Base-by-base conservation (phyloP, 2,888 invertebrate genomes). In the Ashinkailepas kermadecensis region DNA sequence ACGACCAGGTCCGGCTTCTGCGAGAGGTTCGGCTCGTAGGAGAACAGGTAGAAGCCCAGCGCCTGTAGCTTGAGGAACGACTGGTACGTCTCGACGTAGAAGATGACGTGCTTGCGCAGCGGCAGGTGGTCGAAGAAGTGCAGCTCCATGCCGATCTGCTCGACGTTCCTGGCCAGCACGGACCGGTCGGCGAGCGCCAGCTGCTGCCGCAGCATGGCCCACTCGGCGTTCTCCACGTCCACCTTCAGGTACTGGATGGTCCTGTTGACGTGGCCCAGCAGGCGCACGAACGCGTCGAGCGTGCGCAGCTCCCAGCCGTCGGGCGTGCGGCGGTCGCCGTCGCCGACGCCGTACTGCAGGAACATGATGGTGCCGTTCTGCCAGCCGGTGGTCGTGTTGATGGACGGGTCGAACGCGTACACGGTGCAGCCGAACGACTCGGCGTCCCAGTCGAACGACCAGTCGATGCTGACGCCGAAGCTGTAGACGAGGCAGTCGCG, bases 281-380 rank as follows among this genome's bases (percentile, higher is more conserved):
- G 85, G 25, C 83, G 81, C 57, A 87, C 83, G 81, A 86, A 85
- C 11, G 86, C 85, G 10, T 83, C 83, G 15, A 88, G 85, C 7
- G 86, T 86, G 70, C 86, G 86, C 84, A 87, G 81, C 62, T 84
- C 84, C 87, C 62, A 65, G 56, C 25, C 74, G 15, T 65, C 2
- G 18, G 11, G 3, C 54, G 13, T 10, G 9, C 18, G 23, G 10
- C 21, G 54, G 64, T 64, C 23, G 39, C 21, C 6, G 54, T n/a
- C 81, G 56, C 58, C 67, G 21, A 81, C 21, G 65, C 82, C 80
- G 67, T 21, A 23, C 21, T 23, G 18, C 23, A 85, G 85, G 25
- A 85, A 85, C 62, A 84, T 84, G 21, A 85, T 82, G 10, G 84
- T 81, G 82, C 86, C 86, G 82, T 78, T 78, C 62, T 54, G 62